phyloP scores from a whole-genome alignment of 2,797 vertebrate genomes.

The Microhierax caerulescens region DNA sequence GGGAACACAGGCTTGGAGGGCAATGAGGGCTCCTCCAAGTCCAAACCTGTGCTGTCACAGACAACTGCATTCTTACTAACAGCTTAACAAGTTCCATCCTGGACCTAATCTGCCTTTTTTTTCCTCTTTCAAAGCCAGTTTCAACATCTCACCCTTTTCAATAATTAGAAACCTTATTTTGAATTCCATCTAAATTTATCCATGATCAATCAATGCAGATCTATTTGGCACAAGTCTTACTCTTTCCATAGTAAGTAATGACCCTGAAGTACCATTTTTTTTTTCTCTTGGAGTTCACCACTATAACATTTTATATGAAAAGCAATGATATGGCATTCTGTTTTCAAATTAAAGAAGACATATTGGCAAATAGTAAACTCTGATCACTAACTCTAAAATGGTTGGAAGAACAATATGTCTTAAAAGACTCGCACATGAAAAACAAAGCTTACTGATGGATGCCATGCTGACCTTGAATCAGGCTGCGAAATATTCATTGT shows the following conservation, averaged over 20 bases:
- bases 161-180: background rate
- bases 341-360: background rate
- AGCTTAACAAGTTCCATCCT: background rate
- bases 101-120: background rate
- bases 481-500: background rate
- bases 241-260: background rate
- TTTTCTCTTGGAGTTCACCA: background rate
- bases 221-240: background rate
- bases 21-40: background rate
- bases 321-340: background rate
- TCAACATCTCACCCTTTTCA: background rate
- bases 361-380: background rate
- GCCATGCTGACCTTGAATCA: background rate
- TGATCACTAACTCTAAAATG: background rate
- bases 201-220: background rate
- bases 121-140: background rate
- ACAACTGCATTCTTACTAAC: background rate
- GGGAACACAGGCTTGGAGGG: background rate
- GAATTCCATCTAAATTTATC: conserved; percentile 12
- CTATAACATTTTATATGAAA: background rate
- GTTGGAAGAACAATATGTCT: background rate
- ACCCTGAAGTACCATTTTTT: background rate
- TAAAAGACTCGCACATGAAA: background rate
- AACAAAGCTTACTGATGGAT: background rate
- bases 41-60: background rate